Base-by-base conservation (phyloP, 2,888 invertebrate genomes). In the Oeneis ivallda region DNA sequence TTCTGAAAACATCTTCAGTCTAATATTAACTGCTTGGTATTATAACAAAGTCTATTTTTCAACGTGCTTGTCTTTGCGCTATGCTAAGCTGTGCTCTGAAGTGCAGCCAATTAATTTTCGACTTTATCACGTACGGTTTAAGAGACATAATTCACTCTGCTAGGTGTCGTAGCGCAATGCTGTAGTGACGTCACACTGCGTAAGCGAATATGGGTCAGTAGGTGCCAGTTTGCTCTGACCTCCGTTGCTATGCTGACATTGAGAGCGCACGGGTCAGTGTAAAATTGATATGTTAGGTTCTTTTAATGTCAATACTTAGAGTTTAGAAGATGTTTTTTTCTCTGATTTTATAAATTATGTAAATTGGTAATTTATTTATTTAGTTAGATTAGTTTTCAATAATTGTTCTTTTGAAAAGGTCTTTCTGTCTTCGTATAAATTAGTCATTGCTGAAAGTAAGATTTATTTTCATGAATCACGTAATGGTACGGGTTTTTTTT, bases 181-280 rank as follows among this genome's bases (percentile, higher is more conserved):
- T 70, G 79, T 73, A 67, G 71, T 80, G 79, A 80, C 79, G 79
- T 80, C 78, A 78, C 68, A 75, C 77, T 78, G 79, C 79, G 79
- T 79, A 78, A 68, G 68, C 39, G 57, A 62, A 77, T 72, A 65
- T 79, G 66, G 79, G 79, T 78, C 78, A 79, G 69, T 77, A 65
- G 78, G 74, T 71, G 61, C 72, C 69, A 69, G 66, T 56, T 62
- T 71, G 65, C 37, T 59, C 62, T 70, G 72, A 70, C 66, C 70
- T 62, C 66, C 45, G 54, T 60, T 50, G 62, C 54, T 54, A 50
- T 56, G 39, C 52, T 52, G 39, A 41, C 34, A 45, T 52, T 59
- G 47, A 41, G 62, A 8, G 49, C 10, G n/a, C 15, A 49, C 61
- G 19, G 65, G 50, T 62, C 67, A 49, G 17, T 9, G 9, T 56